phyloP scores from a whole-genome alignment of 2,888 invertebrate species.

The Microctonus brassicae region DNA sequence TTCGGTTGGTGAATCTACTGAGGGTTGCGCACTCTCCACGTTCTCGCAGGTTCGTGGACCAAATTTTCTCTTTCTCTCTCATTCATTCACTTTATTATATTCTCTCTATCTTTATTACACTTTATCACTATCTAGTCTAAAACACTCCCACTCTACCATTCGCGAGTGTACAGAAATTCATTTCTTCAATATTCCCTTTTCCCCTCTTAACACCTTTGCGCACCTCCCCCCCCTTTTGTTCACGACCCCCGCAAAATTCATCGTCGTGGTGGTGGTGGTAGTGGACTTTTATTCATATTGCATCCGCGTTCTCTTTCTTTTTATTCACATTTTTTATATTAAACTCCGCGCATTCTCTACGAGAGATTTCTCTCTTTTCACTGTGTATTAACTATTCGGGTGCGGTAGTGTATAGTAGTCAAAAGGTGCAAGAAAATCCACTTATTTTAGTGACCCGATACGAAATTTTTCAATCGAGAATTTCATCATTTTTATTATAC shows the following conservation, averaged over 20 bases:
- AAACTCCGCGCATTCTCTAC: constrained; percentile 10
- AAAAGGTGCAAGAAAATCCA: constrained; percentile 38
- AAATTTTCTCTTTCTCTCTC: constrained; percentile 9
- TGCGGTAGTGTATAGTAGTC: neutral
- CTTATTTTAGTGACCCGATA: neutral
- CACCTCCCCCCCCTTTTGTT: neutral
- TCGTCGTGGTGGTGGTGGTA: neutral
- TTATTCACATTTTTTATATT: neutral
- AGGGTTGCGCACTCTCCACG: constrained; percentile 31
- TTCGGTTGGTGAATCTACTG: constrained; percentile 49
- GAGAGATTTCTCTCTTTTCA: neutral
- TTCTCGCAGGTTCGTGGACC: constrained; percentile 27
- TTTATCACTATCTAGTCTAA: constrained; percentile 2
- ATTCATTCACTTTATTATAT: no score
- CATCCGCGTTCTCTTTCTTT: neutral
- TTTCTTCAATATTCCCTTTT: constrained; percentile 32
- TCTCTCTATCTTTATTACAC: constrained; percentile 17
- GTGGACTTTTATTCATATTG: neutral
- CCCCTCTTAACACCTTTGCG: constrained; percentile 6
- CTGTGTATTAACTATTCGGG: constrained; percentile 12
- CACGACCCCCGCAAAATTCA: no score
- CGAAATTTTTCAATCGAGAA: neutral
- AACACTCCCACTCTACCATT: constrained; percentile 4
- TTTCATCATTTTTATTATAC: neutral
- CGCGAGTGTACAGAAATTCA: constrained; percentile 30